phyloP scores from a whole-genome alignment of 2,888 invertebrate genomes.

The Serrognathus titanus region DNA sequence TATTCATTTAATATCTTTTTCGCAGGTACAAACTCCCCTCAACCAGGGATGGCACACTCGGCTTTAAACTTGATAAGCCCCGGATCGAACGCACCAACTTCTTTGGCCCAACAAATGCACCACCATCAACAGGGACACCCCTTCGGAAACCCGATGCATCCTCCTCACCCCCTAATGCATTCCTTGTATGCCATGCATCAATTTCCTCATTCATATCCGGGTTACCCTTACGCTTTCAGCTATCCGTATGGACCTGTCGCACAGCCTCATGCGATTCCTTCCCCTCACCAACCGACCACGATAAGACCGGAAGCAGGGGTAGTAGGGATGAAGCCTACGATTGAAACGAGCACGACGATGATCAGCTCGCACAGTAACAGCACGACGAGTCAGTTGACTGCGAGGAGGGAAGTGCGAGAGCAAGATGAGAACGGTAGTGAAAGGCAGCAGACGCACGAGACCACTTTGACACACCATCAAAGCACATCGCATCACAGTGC shows the following conservation, averaged over 20 bases:
- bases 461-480: constrained; percentile 64
- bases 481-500: constrained; percentile 64
- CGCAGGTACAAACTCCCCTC: constrained; percentile 40
- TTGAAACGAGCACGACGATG: constrained; percentile 62
- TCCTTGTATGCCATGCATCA: constrained; percentile 61
- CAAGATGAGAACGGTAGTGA: constrained; percentile 53
- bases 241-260: constrained; percentile 70
- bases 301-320: constrained; percentile 18
- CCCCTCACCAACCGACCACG: constrained; percentile 47
- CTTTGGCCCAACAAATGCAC: constrained; percentile 69
- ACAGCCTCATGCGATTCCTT: constrained; percentile 71
- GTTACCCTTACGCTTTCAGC: constrained; percentile 67
- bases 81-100: constrained; percentile 46
- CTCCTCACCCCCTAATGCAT: constrained; percentile 69
- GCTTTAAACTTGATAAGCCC: constrained; percentile 62
- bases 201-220: constrained; percentile 63
- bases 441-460: constrained; percentile 61
- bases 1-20: too few relatives aligned
- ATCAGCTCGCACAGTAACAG: constrained; percentile 67
- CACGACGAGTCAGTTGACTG: constrained; percentile 68
- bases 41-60: constrained; percentile 54
- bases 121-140: constrained; percentile 72
- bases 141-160: constrained; percentile 59
- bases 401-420: constrained; percentile 62
- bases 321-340: constrained; percentile 33